These are phyloP conservation scores for Harpagoxenus sublaevis DNA, from an alignment of 2,888 invertebrate species.

Conservation along the genomic window DNA sequence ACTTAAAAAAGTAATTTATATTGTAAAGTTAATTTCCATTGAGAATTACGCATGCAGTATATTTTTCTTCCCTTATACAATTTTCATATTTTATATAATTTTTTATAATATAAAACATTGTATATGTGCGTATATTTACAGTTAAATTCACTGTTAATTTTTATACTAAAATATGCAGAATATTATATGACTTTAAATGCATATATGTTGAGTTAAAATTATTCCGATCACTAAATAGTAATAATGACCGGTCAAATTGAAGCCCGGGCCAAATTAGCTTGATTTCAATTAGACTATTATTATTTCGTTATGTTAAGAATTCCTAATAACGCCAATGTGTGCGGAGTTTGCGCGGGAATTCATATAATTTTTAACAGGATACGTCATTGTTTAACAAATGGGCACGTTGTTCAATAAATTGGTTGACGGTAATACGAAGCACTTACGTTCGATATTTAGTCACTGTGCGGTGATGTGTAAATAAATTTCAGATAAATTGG, in stretches of 20 bases:
- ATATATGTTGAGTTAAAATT: constrained; percentile 9
- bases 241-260: constrained; percentile 39
- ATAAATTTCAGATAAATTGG: constrained; percentile 54
- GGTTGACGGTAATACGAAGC: constrained; percentile 22
- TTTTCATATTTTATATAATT: constrained; percentile 5
- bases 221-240: constrained; percentile 4
- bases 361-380: constrained; percentile 27
- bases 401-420: constrained; percentile 41
- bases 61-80: not conserved
- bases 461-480: constrained; percentile 47
- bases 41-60: not conserved
- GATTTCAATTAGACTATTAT: constrained; percentile 37
- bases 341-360: not conserved
- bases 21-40: constrained; percentile 15
- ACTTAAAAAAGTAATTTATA: constrained; percentile 2
- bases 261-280: constrained; percentile 28
- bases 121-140: not conserved
- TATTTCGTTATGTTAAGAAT: constrained; percentile 49
- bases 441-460: constrained; percentile 50
- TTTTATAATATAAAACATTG: constrained; percentile 4
- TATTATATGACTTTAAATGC: not conserved
- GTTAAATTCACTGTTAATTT: constrained; percentile 21
- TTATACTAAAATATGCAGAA: constrained; percentile 23
- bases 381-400: constrained; percentile 41
- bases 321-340: constrained; percentile 13